Percentiles rank a stretch among this genome's conserved stretches.
Conservation (phyloP, 1,140 invertebrate genomes). For the Vollenhovia emeryi region DNA sequence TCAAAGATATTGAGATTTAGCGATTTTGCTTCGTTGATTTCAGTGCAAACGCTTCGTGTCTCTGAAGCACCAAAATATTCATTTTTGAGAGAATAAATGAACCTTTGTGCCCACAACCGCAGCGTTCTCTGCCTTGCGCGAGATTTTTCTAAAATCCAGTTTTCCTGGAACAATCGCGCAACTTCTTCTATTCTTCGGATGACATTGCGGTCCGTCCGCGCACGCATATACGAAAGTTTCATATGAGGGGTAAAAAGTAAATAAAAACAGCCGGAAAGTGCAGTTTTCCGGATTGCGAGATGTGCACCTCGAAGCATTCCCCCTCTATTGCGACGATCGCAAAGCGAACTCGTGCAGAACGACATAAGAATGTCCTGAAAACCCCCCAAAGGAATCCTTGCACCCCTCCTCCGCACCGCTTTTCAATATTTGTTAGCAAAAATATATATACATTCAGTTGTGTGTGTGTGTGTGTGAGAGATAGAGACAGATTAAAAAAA, state of each 20-base stretch:
- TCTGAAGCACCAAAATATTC: constrained; percentile 6
- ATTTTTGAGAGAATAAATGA: constrained; percentile 2
- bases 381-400: background rate
- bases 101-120: background rate
- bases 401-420: background rate
- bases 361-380: constrained; percentile 24
- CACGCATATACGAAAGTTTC: constrained; percentile 31
- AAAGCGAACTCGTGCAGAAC: background rate
- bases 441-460: background rate
- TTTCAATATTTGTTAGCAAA: background rate
- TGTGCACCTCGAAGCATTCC: background rate
- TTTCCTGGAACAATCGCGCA: constrained; percentile 38
- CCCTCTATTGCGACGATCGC: background rate
- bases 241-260: background rate
- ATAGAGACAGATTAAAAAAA: too few relatives aligned
- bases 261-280: constrained; percentile 12
- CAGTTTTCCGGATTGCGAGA: constrained; percentile 33
- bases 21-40: background rate
- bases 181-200: constrained; percentile 24
- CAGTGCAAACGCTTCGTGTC: background rate
- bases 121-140: background rate
- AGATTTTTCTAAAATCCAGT: constrained; percentile 34
- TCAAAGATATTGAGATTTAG: background rate
- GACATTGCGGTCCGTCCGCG: background rate
- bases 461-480: too few relatives aligned